Conservation (phyloP, 53 echinoderm and acorn worm species). For the Patiria pectinifera region DNA sequence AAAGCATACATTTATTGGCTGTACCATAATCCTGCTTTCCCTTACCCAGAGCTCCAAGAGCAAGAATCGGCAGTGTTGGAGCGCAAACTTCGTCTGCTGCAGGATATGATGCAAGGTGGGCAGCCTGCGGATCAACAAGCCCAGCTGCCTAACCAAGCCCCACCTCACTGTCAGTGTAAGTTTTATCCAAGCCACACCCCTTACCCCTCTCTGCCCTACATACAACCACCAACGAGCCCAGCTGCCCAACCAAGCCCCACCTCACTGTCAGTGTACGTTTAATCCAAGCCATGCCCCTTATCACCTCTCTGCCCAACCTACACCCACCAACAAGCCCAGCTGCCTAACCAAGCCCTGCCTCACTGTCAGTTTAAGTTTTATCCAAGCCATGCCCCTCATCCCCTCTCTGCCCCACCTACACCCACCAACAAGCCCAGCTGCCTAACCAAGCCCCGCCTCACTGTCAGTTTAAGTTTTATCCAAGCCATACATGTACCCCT, state of each 20-base stretch:
- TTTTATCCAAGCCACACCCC: neutral
- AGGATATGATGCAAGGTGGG: slow-evolving; percentile 92
- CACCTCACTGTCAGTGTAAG: slow-evolving; percentile 68
- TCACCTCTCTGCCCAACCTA: too few relatives aligned
- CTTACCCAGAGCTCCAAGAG: slow-evolving; percentile 74
- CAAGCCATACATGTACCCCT: neutral
- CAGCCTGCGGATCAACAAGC: slow-evolving; percentile 70
- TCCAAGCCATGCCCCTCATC: neutral
- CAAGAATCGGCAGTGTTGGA: slow-evolving; percentile 88
- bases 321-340: slow-evolving; percentile 54
- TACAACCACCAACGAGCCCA: neutral
- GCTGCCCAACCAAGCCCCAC: neutral
- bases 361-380: slow-evolving; percentile 65
- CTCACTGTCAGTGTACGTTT: neutral
- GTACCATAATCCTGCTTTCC: neutral
- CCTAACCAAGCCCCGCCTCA: slow-evolving; percentile 22
- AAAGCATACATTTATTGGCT: neutral
- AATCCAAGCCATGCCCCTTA: neutral
- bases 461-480: slow-evolving; percentile 65
- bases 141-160: slow-evolving; percentile 61
- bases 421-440: neutral
- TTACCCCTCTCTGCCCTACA: too few relatives aligned
- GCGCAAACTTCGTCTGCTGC: slow-evolving; percentile 89
- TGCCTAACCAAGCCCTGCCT: slow-evolving; percentile 36
- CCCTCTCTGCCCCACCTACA: neutral